Base-by-base conservation (phyloP, 2,113 vertebrate species). In the Percina caprodes region DNA sequence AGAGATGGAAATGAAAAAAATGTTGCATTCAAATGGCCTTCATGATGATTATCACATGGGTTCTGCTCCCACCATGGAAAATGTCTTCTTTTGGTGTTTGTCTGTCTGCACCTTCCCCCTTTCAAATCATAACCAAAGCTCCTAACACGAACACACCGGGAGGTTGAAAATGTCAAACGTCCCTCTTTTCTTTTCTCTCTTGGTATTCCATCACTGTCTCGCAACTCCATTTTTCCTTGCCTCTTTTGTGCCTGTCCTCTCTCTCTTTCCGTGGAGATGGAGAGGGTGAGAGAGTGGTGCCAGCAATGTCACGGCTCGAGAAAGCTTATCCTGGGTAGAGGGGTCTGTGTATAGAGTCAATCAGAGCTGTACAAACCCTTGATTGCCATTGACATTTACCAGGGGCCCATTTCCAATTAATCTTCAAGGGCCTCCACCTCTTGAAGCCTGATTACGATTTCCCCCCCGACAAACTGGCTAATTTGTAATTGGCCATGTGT, bases 351-450 rank as follows among this genome's bases (percentile, higher is more conserved):
- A 89, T 92, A 92, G 92, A 94, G 93, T 94, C 94, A 94, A 94
- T 94, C 93, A 90, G 88, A 83, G 91, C 87, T 89, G 88, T 82
- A 87, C 89, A 89, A 92, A 92, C 93, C 92, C 92, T 92, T 93
- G 92, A 94, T 93, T 95, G 92, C 90, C 92, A 91, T 94, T 96
- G 95, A 95, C 95, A 95, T 96, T 96, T 95, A 94, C 93, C 74
- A 59, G 93, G 93, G 93, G 86, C 91, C 92, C 87, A 91, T 92
- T 94, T 95, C 93, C 94, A 95, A 95, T 96, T 95, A 96, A 96
- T 94, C 95, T 96, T 95, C 94, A 94, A 94, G 93, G 88, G 91
- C 92, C 93, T 95, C 90, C 91, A 94, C 93, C 91, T 94, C 93
- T 93, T 95, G 93, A 92, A 93, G 94, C 92, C 88, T 95, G 94